Base-by-base conservation (phyloP, 2,797 vertebrate species). In the Oreortyx pictus region DNA sequence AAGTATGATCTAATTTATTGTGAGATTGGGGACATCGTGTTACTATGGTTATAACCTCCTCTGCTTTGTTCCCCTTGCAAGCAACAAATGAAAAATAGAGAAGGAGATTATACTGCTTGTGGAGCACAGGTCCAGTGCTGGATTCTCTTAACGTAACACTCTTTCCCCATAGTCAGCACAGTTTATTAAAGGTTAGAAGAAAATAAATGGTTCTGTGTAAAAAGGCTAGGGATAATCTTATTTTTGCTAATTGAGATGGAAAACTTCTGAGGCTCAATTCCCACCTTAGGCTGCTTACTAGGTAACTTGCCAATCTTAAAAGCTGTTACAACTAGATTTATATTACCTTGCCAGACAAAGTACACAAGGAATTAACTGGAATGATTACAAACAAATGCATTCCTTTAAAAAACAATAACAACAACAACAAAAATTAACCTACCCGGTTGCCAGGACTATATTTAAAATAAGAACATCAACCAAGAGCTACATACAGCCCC, bases 341-440 rank as follows among this genome's bases (percentile, higher is more conserved):
- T 93, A 83, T 66, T 89, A 84, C 70, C 84, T 93, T 95, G 97
- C 96, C 97, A 98, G 96, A 95, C 57, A 97, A 97, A 97, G 97
- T 76, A 96, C 72, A 97, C 83, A 95, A 93, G 75, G 88, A 95
- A 97, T 96, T 96, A 97, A 93, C 93, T 97, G 92, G 93, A 97
- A 95, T 93, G 75, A 94, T 94, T 93, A 96, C 90, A 97, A 97
- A 96, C 90, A 97, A 97, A 97, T 88, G 47, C 68, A 23, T 92
- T 97, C 52, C 86, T 94, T 59, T 94, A 70, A 66, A 46, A 66
- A 65, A 46, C 14, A 46, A 44, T 47, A 67, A 66, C 15, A 47
- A 27, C 39, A 39, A 39, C 39, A 39, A 39, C 39, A 39, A 95
- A 95, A 68, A 39, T 8, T 64, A 92, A 95, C 59, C 86, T 72